Percentiles rank a stretch among this genome's conserved stretches.
Evolutionary conservation across 2,797 vertebrate genomes (phyloP).

Genomic region (Pyrrhura leucotis): DNA sequence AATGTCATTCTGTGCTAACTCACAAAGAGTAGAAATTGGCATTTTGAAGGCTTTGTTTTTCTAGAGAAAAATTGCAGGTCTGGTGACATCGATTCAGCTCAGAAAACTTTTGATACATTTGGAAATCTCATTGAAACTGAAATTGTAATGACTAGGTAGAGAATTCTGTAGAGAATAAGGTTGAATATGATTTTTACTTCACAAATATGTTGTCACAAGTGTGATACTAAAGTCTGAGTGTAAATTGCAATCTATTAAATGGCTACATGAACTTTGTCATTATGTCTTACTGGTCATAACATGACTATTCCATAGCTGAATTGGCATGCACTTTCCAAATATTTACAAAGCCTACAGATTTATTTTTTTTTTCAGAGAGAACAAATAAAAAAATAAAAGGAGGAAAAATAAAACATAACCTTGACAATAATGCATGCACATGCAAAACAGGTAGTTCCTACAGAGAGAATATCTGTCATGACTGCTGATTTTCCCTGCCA

Average conservation of each 20-base stretch:
- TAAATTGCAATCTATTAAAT: not conserved
- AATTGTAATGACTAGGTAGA: not conserved
- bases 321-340: not conserved
- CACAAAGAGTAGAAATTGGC: not conserved
- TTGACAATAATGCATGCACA: slow-evolving; percentile 45
- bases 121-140: not conserved
- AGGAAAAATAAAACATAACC: not conserved
- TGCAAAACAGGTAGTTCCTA: slow-evolving; percentile 39
- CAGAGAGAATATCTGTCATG: slow-evolving; percentile 73
- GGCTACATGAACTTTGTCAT: not conserved
- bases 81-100: not conserved
- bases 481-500: slow-evolving; percentile 81
- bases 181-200: not conserved
- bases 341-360: not conserved
- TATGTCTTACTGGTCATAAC: not conserved
- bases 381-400: not conserved
- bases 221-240: not conserved
- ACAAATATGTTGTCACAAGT: not conserved
- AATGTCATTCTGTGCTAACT: not conserved
- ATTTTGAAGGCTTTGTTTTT: not conserved
- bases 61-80: not conserved
- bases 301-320: not conserved
- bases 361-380: not conserved
- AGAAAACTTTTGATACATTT: not conserved
- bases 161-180: not conserved